Evolutionary conservation across 2,797 vertebrate genomes (phyloP).

Genomic region (Nannoperca obscura): DNA sequence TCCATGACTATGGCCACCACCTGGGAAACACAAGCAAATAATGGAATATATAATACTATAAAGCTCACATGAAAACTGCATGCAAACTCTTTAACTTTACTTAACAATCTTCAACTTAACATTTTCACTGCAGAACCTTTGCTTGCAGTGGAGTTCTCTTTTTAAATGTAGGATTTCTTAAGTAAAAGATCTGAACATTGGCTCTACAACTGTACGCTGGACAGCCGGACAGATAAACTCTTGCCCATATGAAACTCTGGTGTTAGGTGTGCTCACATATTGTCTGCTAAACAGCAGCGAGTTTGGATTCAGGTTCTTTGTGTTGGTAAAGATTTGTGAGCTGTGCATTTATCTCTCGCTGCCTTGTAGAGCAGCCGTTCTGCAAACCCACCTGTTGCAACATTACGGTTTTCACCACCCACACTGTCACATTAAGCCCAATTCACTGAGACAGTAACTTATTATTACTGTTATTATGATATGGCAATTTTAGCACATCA

Average conservation of each 20-base stretch:
- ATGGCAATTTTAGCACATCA: neutral
- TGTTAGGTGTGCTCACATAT: neutral
- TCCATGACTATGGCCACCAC: slow-evolving; percentile 97
- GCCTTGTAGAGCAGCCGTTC: neutral
- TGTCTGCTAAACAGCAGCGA: neutral
- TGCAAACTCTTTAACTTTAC: neutral
- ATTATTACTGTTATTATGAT: neutral
- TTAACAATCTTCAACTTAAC: no score
- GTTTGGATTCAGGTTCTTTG: neutral
- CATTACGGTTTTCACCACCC: neutral
- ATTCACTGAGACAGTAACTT: neutral
- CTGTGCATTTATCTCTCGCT: fast-evolving
- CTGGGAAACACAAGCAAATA: slow-evolving; percentile 72
- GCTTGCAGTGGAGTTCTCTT: no score
- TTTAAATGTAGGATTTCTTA: no score
- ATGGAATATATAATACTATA: no score
- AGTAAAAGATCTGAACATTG: no score
- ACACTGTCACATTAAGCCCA: neutral
- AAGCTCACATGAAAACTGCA: neutral
- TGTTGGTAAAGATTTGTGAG: neutral
- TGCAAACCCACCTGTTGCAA: neutral
- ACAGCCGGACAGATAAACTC: neutral
- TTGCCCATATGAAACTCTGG: no score
- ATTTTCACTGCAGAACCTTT: neutral
- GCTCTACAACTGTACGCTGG: neutral